These are phyloP conservation scores for Trisateles emortualis DNA, from an alignment of 2,888 invertebrate genomes.

Conservation along the genomic window DNA sequence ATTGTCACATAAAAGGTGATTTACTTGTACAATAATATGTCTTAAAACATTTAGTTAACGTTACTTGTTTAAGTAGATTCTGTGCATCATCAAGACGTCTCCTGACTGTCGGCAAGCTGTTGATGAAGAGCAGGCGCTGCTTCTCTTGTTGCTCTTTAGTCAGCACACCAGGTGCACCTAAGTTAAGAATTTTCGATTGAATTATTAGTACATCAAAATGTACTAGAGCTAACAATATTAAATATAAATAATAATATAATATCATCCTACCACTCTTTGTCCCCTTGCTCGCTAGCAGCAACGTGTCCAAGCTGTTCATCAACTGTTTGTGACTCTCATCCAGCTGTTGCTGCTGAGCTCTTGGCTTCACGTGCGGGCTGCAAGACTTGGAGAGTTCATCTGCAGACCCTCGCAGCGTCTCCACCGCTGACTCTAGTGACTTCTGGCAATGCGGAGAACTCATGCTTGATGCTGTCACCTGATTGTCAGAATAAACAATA, in stretches of 20 bases:
- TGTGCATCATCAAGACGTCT: conserved; percentile 46
- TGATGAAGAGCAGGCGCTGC: conserved; percentile 52
- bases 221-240: too few species aligned
- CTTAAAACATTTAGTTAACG: too few species aligned
- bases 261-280: conserved; percentile 2
- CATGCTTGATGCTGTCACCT: conserved; percentile 56
- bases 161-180: conserved; percentile 4
- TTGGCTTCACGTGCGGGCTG: conserved; percentile 28
- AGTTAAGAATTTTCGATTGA: too few species aligned
- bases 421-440: conserved; percentile 42
- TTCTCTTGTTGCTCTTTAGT: conserved; percentile 34
- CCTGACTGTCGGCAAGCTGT: conserved; percentile 38
- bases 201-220: too few species aligned
- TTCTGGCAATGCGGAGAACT: conserved; percentile 45
- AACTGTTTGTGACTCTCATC: conserved; percentile 37
- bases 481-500: not conserved
- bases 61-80: conserved; percentile 52
- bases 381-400: conserved; percentile 41
- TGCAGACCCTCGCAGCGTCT: conserved; percentile 40
- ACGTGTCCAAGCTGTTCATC: conserved; percentile 39
- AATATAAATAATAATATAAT: too few species aligned
- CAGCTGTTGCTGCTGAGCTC: conserved; percentile 34
- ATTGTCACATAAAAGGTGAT: too few species aligned
- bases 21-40: too few species aligned
- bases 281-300: conserved; percentile 40